Percentiles rank a stretch among this genome's conserved stretches.
phyloP scores from a whole-genome alignment of 2,113 vertebrate species.

The Marcusenius ussheri region DNA sequence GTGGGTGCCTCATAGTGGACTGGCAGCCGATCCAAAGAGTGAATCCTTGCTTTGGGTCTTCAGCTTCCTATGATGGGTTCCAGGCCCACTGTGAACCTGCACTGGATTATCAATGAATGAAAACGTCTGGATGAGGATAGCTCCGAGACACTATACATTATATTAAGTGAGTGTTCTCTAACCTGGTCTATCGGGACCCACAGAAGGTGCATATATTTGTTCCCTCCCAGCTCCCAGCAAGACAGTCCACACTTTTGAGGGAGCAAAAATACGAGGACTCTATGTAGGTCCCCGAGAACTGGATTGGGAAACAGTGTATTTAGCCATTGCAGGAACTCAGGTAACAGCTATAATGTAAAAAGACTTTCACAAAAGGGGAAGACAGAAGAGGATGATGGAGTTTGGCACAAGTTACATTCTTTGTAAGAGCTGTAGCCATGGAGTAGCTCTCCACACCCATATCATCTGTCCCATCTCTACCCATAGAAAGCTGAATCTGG shows the following conservation, averaged over 20 bases:
- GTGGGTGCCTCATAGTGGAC: neutral
- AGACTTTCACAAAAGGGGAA: neutral
- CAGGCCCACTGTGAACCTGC: neutral
- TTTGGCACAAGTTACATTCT: neutral
- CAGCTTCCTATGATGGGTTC: neutral
- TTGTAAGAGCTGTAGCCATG: neutral
- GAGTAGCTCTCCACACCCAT: neutral
- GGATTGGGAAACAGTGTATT: neutral
- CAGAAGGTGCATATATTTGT: neutral
- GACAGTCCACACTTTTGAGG: neutral
- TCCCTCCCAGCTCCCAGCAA: neutral
- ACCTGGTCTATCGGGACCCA: neutral
- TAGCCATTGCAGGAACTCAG: neutral
- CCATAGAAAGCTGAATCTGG: neutral
- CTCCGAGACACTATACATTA: neutral
- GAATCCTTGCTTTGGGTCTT: neutral
- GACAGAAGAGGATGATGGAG: neutral
- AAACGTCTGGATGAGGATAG: neutral
- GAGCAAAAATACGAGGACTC: neutral
- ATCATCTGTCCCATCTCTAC: neutral
- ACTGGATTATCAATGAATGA: neutral
- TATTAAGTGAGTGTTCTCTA: neutral
- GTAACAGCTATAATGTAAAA: neutral
- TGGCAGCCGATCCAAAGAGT: neutral
- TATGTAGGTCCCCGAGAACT: neutral